Percentiles rank a stretch among this genome's conserved stretches.
These are phyloP conservation scores for Pelobates fuscus DNA, from an alignment of 2,113 vertebrate genomes.

Conservation along the genomic window DNA sequence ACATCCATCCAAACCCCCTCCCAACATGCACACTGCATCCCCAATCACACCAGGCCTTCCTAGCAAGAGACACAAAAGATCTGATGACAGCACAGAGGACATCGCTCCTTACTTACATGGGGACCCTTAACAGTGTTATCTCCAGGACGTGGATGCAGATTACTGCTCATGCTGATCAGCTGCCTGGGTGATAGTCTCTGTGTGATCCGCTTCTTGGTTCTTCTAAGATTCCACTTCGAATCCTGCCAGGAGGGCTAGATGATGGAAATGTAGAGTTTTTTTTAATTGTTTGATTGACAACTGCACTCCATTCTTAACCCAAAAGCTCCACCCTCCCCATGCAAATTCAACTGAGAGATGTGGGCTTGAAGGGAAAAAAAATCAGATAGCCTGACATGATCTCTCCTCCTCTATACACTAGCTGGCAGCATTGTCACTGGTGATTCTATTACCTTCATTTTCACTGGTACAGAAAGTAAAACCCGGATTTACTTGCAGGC, in stretches of 20 bases:
- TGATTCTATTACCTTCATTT: too few relatives aligned
- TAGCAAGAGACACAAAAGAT: background rate
- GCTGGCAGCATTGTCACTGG: too few relatives aligned
- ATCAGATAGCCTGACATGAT: too few relatives aligned
- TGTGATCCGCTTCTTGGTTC: background rate
- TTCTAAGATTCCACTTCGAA: background rate
- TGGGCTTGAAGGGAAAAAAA: background rate
- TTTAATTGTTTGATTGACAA: conserved; percentile 16
- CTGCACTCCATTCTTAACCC: conserved; percentile 15
- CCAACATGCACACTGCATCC: too few relatives aligned
- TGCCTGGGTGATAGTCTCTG: background rate
- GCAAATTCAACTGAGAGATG: background rate
- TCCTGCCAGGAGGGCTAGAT: background rate
- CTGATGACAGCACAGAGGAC: background rate
- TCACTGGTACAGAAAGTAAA: too few relatives aligned
- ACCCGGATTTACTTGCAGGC: too few relatives aligned
- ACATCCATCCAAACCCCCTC: background rate
- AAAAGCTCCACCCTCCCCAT: background rate
- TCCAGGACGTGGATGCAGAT: conserved; percentile 3
- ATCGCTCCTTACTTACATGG: conserved; percentile 35
- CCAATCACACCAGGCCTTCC: background rate
- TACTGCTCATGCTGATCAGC: conserved; percentile 16
- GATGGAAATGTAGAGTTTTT: background rate
- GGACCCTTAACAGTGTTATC: conserved; percentile 3
- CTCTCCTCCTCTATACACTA: background rate